Evolutionary conservation across 2,113 vertebrate genomes (phyloP).

Genomic region (Lagenorhynchus albirostris): DNA sequence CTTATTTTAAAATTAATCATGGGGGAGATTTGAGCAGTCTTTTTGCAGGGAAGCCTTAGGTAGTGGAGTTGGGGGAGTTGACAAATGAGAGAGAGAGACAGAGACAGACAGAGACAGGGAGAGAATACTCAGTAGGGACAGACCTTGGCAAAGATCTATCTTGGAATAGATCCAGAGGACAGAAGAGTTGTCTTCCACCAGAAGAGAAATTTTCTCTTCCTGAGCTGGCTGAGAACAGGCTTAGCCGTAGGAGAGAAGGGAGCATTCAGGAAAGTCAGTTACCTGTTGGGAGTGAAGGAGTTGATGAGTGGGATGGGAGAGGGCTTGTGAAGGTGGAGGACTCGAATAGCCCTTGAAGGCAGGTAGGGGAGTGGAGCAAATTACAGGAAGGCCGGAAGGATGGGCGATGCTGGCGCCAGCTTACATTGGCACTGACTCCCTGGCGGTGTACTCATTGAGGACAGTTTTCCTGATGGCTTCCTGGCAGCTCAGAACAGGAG

Average conservation of each 20-base stretch:
- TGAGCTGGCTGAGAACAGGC: background rate
- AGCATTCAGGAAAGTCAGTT: background rate
- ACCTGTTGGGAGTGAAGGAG: background rate
- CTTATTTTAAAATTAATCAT: slow-evolving; percentile 26
- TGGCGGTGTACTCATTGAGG: background rate
- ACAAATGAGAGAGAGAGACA: background rate
- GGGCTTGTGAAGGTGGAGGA: background rate
- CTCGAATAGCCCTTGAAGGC: background rate
- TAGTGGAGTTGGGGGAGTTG: background rate
- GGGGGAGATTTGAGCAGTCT: background rate
- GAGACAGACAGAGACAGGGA: background rate
- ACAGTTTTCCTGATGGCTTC: background rate
- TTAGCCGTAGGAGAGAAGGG: background rate
- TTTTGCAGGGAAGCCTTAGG: background rate
- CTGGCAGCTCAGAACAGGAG: slow-evolving; percentile 12
- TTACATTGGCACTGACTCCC: background rate
- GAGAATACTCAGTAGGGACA: background rate
- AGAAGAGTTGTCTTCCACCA: background rate
- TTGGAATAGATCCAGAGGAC: background rate
- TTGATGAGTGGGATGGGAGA: background rate
- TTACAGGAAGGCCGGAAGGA: background rate
- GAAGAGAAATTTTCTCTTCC: background rate
- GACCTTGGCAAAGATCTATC: background rate
- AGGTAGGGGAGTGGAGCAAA: background rate
- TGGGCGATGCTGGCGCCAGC: background rate